Evolutionary conservation across 1,140 invertebrate genomes (phyloP).

Genomic region (Acromyrmex echinatior): DNA sequence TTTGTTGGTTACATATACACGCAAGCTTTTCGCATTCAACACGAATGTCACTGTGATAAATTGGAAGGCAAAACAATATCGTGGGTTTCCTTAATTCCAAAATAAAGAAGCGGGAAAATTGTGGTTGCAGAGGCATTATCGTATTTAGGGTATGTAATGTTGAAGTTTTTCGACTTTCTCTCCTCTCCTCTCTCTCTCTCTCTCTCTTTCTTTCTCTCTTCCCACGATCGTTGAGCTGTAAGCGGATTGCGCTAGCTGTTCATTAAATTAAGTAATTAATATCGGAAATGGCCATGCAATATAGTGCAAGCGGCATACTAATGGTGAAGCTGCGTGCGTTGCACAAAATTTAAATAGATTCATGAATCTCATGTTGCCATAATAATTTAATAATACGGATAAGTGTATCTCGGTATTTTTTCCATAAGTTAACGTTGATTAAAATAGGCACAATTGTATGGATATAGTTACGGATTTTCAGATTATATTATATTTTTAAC

Average conservation of each 20-base stretch:
- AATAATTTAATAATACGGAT: conserved; percentile 21
- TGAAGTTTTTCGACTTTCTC: conserved; percentile 23
- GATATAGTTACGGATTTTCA: conserved; percentile 5
- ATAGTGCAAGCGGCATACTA: conserved; percentile 26
- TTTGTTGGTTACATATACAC: background rate
- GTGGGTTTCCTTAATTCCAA: conserved; percentile 4
- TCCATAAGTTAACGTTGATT: background rate
- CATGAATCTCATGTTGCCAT: background rate
- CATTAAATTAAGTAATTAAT: conserved; percentile 83
- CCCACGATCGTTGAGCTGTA: conserved; percentile 72
- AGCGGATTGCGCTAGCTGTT: conserved; percentile 79
- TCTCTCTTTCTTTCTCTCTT: background rate
- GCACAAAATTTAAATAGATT: conserved; percentile 56
- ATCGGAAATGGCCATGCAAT: conserved; percentile 74
- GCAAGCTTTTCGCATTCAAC: background rate
- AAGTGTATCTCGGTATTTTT: background rate
- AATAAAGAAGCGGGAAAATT: conserved; percentile 61
- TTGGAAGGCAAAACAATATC: conserved; percentile 44
- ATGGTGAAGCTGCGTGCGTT: conserved; percentile 11
- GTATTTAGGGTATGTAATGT: conserved; percentile 63
- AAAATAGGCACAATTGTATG: background rate
- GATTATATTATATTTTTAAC: background rate
- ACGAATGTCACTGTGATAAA: conserved; percentile 29
- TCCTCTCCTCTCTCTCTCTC: background rate
- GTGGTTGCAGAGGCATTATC: conserved; percentile 63